These are phyloP conservation scores for Drosophila sordidula DNA, from an alignment of 2,888 invertebrate genomes.

Conservation along the genomic window DNA sequence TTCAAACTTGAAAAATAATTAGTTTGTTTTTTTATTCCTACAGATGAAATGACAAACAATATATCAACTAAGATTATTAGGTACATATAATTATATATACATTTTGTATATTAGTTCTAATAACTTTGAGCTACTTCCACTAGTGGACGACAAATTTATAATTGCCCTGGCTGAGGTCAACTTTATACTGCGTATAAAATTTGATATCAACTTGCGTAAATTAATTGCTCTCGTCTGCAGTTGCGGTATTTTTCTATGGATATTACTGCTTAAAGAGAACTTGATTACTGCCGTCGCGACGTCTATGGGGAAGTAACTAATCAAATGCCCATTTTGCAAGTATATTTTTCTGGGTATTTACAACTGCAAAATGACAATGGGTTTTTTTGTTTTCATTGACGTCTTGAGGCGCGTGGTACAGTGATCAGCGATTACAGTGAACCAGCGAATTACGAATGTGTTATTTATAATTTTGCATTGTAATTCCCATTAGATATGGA, in stretches of 20 bases:
- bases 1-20: no score
- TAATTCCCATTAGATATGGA: no score
- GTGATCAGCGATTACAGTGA: background rate
- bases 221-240: constrained; percentile 9
- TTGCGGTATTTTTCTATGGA: constrained; percentile 12
- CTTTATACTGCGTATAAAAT: constrained; percentile 9
- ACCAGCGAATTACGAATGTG: background rate
- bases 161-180: background rate
- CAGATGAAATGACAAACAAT: no score
- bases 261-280: constrained; percentile 6
- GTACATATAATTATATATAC: no score
- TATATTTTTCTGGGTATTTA: background rate
- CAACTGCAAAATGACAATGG: background rate
- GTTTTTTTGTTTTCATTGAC: background rate
- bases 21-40: no score
- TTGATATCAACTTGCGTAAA: constrained; percentile 12
- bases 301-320: constrained; percentile 2
- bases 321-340: background rate
- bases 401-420: background rate
- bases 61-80: no score
- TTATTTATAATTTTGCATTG: no score
- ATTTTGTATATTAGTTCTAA: background rate
- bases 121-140: background rate
- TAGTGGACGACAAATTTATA: background rate
- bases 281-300: constrained; percentile 10